Percentiles rank a stretch among this genome's conserved stretches.
Evolutionary conservation across 1,140 invertebrate genomes (phyloP).

Genomic region (Drosophila pandora): DNA sequence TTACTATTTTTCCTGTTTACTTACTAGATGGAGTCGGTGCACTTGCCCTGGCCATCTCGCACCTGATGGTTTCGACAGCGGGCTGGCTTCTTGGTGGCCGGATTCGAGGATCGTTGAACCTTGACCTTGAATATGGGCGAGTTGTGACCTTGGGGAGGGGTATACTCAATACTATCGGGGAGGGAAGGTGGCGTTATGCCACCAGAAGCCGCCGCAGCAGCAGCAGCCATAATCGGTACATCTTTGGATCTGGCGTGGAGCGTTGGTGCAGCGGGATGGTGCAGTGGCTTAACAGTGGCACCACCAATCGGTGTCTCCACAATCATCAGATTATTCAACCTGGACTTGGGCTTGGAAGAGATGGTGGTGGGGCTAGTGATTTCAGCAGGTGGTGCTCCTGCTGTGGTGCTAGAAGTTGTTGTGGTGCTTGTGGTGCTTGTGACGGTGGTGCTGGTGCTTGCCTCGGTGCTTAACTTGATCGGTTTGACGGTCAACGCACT

Average conservation of each 20-base stretch:
- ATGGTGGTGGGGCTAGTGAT: not conserved
- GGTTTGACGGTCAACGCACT: slow-evolving; percentile 78
- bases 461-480: slow-evolving; percentile 58
- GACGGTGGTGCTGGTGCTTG: slow-evolving; percentile 16
- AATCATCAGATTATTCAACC: slow-evolving; percentile 61
- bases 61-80: slow-evolving; percentile 69
- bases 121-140: slow-evolving; percentile 77
- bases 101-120: slow-evolving; percentile 58
- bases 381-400: slow-evolving; percentile 7
- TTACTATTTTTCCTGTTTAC: slow-evolving; percentile 21
- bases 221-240: slow-evolving; percentile 32
- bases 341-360: slow-evolving; percentile 41
- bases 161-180: slow-evolving; percentile 57
- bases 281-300: slow-evolving; percentile 25
- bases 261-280: not conserved
- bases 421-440: slow-evolving; percentile 10
- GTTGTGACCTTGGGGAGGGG: slow-evolving; percentile 59
- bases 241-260: slow-evolving; percentile 57
- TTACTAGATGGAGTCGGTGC: slow-evolving; percentile 77
- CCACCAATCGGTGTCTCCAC: slow-evolving; percentile 53
- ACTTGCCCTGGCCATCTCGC: slow-evolving; percentile 66
- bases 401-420: slow-evolving; percentile 11
- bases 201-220: not conserved
- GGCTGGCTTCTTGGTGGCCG: slow-evolving; percentile 15
- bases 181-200: slow-evolving; percentile 22